Evolutionary conservation across 2,797 vertebrate genomes (phyloP).

Genomic region (Intellagama lesueurii): DNA sequence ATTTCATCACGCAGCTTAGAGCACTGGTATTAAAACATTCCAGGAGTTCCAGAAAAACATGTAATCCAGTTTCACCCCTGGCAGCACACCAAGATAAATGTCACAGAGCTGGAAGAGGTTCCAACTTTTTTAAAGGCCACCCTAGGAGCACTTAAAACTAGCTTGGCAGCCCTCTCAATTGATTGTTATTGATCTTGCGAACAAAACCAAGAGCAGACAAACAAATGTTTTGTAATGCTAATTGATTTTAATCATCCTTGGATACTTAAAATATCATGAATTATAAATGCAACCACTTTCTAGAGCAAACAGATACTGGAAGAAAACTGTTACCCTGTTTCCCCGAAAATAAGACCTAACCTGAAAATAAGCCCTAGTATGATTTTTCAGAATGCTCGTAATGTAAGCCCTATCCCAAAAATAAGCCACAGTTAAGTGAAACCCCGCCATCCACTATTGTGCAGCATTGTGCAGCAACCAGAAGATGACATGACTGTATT

Average conservation of each 20-base stretch:
- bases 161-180: background rate
- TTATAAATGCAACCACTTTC: background rate
- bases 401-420: too few species aligned
- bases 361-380: too few species aligned
- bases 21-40: constrained; percentile 9
- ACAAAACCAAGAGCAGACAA: background rate
- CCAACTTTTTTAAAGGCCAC: background rate
- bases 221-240: background rate
- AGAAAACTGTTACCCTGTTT: background rate
- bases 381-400: too few species aligned
- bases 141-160: background rate
- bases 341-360: too few species aligned
- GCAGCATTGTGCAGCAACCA: too few species aligned
- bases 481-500: too few species aligned
- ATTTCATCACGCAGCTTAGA: background rate
- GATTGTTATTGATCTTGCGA: background rate
- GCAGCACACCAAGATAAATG: constrained; percentile 15
- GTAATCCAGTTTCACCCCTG: constrained; percentile 18
- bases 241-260: background rate
- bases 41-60: constrained; percentile 25
- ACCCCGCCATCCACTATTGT: too few species aligned
- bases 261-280: background rate
- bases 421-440: too few species aligned
- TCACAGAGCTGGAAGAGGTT: constrained; percentile 9
- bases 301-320: background rate